These are phyloP conservation scores for Pterobdella sp. DNA, from an alignment of 2,888 invertebrate genomes.

Conservation along the genomic window DNA sequence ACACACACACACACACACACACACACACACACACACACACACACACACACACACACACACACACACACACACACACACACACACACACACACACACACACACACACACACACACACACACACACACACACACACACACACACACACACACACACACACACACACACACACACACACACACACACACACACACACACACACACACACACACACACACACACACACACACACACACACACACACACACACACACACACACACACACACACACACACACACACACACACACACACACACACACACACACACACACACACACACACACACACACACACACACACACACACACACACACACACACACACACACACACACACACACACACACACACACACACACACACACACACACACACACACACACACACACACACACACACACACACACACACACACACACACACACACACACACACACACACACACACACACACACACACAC, in stretches of 20 bases:
- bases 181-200: not conserved
- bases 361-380: constrained; percentile 18
- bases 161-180: not conserved
- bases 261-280: constrained; percentile 20
- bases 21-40: not conserved
- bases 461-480: constrained; percentile 18
- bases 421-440: constrained; percentile 17
- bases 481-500: constrained; percentile 18
- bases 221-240: constrained; percentile 18
- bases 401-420: constrained; percentile 19
- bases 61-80: not conserved
- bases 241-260: constrained; percentile 20
- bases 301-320: constrained; percentile 20
- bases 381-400: constrained; percentile 15
- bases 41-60: not conserved
- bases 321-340: constrained; percentile 20
- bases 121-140: not conserved
- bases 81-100: constrained; percentile 2
- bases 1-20: not conserved
- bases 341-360: constrained; percentile 20
- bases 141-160: not conserved
- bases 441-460: constrained; percentile 16
- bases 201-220: not conserved
- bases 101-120: not conserved
- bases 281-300: constrained; percentile 20